These are phyloP conservation scores for Zalophus californianus DNA, from an alignment of 2,797 vertebrate genomes.

Conservation along the genomic window DNA sequence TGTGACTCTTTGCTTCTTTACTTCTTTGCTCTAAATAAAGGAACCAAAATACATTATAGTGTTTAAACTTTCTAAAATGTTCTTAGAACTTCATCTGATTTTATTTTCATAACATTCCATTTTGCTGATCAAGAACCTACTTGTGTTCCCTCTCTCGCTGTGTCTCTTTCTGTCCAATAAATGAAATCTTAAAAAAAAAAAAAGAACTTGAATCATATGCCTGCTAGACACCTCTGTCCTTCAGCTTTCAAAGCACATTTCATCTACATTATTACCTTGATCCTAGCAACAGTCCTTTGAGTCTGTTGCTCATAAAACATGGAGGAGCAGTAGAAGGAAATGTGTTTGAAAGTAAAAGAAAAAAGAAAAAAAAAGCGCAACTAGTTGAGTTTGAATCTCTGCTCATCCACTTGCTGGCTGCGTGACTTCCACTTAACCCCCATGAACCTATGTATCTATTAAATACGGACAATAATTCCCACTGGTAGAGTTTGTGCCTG, in stretches of 20 bases:
- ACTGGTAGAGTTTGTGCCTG: not conserved
- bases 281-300: not conserved
- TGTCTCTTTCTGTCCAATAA: too few species aligned
- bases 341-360: not conserved
- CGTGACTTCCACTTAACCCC: not conserved
- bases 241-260: not conserved
- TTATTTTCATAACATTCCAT: conserved; percentile 3
- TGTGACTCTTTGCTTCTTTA: not conserved
- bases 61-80: not conserved
- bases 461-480: conserved; percentile 38
- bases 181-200: too few species aligned
- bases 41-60: not conserved
- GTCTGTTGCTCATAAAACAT: not conserved
- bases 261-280: not conserved
- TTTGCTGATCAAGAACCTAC: not conserved
- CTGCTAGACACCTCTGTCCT: not conserved
- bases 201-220: not conserved
- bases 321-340: not conserved
- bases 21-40: not conserved
- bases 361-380: not conserved
- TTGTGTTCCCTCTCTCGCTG: too few species aligned
- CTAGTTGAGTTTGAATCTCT: not conserved
- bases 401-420: not conserved
- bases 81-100: not conserved
- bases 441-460: not conserved